These are phyloP conservation scores for Cettia cetti DNA, from an alignment of 2,113 vertebrate genomes.

Conservation along the genomic window DNA sequence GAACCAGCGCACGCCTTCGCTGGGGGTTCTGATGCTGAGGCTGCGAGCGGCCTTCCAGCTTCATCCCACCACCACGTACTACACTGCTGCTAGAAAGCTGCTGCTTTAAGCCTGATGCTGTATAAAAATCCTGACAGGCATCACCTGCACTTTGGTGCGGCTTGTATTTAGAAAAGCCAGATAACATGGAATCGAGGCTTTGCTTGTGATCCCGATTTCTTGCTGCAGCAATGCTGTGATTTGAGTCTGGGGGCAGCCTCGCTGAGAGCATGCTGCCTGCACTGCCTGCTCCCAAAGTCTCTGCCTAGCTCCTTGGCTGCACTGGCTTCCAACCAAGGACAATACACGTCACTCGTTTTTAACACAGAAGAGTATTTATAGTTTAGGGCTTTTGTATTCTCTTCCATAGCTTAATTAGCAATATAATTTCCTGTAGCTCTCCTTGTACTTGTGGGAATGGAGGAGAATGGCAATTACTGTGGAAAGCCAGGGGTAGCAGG, in stretches of 20 bases:
- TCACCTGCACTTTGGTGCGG: neutral
- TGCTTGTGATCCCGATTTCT: neutral
- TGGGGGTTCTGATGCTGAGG: neutral
- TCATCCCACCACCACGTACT: neutral
- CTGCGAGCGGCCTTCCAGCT: accelerated
- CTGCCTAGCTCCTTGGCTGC: neutral
- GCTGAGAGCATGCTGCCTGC: neutral
- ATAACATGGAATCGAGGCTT: neutral
- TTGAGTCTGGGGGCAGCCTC: neutral
- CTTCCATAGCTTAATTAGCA: conserved; percentile 37
- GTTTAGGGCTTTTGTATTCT: neutral
- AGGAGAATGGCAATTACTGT: conserved; percentile 11
- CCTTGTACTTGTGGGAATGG: neutral
- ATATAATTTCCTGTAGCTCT: neutral
- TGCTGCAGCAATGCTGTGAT: neutral
- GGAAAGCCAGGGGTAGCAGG: neutral
- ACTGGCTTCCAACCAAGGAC: neutral
- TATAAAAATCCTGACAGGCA: neutral
- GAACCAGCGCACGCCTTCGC: accelerated
- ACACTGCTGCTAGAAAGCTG: neutral
- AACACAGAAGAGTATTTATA: conserved; percentile 2
- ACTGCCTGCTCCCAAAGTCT: neutral
- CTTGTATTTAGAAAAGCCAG: accelerated
- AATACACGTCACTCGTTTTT: neutral
- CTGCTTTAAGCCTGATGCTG: accelerated